Evolutionary conservation across 2,113 vertebrate species (phyloP).

Genomic region (Periophthalmus modestus): DNA sequence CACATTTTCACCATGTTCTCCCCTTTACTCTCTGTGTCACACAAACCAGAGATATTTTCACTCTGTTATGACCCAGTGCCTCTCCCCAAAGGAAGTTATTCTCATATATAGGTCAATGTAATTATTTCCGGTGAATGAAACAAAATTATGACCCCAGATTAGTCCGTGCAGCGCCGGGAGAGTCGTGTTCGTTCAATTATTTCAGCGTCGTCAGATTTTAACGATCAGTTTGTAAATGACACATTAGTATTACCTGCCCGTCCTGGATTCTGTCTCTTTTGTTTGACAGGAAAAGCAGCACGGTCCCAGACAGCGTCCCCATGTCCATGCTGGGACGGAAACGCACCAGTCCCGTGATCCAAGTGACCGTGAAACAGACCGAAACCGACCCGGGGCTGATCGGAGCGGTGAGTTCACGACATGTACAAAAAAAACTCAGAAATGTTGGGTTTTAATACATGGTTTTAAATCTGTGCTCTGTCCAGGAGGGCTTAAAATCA

Average conservation of each 20-base stretch:
- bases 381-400: constrained; percentile 78
- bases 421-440: not conserved
- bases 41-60: not conserved
- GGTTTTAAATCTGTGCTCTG: constrained; percentile 18
- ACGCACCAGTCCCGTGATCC: constrained; percentile 76
- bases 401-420: constrained; percentile 71
- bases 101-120: constrained; percentile 35
- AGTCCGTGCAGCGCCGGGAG: constrained; percentile 17
- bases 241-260: not conserved
- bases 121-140: constrained; percentile 30
- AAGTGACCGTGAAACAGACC: constrained; percentile 81
- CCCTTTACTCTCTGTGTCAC: too few species aligned
- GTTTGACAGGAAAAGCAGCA: constrained; percentile 77
- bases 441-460: not conserved
- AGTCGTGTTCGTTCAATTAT: not conserved
- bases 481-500: constrained; percentile 74
- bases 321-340: constrained; percentile 77
- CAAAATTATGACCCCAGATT: constrained; percentile 37
- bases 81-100: constrained; percentile 15
- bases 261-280: constrained; percentile 6
- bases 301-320: constrained; percentile 77
- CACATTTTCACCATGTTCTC: too few species aligned
- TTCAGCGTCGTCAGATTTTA: not conserved
- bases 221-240: not conserved
- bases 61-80: not conserved